phyloP scores from a whole-genome alignment of 2,888 invertebrate genomes.

The Catocala nupta region DNA sequence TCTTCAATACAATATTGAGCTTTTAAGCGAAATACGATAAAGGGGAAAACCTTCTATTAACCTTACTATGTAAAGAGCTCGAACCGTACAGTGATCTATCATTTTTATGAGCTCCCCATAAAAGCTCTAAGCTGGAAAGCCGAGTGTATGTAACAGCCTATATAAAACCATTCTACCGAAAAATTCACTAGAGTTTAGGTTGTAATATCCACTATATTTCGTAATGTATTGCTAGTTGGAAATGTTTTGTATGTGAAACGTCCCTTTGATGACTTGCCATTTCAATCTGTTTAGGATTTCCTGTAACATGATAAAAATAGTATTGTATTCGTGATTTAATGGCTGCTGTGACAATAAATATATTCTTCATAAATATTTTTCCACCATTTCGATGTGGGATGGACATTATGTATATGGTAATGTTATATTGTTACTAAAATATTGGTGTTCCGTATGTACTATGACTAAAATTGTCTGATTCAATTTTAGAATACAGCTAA shows the following conservation, averaged over 20 bases:
- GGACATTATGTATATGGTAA: too few relatives aligned
- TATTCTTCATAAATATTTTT: too few relatives aligned
- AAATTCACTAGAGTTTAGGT: constrained; percentile 75
- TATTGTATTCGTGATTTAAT: not conserved
- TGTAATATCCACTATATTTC: constrained; percentile 68
- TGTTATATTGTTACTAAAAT: too few relatives aligned
- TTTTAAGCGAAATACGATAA: too few relatives aligned
- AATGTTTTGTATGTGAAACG: constrained; percentile 20
- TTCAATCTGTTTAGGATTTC: constrained; percentile 5
- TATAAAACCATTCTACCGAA: constrained; percentile 77
- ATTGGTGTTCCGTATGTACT: too few relatives aligned
- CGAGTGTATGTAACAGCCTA: constrained; percentile 84
- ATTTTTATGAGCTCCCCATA: constrained; percentile 80
- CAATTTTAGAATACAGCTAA: too few relatives aligned
- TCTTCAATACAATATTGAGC: too few relatives aligned
- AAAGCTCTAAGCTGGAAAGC: constrained; percentile 67
- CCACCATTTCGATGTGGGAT: too few relatives aligned
- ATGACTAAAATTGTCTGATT: too few relatives aligned
- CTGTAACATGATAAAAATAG: not conserved
- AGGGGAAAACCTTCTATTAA: not conserved
- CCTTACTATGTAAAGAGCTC: constrained; percentile 61
- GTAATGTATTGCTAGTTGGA: constrained; percentile 52
- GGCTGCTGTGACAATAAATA: too few relatives aligned
- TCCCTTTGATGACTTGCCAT: constrained; percentile 22
- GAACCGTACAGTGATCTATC: constrained; percentile 75